phyloP scores from a whole-genome alignment of 2,113 vertebrate species.

The Cranoglanis bouderius region DNA sequence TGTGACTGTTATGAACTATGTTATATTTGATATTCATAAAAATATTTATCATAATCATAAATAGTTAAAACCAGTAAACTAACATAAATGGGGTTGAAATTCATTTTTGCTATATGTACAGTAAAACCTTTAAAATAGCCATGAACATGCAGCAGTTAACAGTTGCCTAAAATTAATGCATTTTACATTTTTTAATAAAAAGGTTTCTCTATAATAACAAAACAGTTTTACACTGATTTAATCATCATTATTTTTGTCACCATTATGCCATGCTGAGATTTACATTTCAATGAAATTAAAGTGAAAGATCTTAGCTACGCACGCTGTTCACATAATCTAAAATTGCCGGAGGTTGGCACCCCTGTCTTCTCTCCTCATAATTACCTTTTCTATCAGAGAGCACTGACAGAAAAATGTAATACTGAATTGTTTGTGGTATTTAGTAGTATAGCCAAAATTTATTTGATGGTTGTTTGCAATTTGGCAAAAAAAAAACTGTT shows the following conservation, averaged over 20 bases:
- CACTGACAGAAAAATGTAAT: neutral
- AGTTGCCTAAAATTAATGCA: neutral
- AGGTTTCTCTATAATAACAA: neutral
- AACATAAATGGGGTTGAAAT: neutral
- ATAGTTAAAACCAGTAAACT: neutral
- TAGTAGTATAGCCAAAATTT: neutral
- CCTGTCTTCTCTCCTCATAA: neutral
- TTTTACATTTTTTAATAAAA: neutral
- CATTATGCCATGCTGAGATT: neutral
- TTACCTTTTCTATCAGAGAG: neutral
- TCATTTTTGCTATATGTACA: neutral
- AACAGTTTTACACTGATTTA: neutral
- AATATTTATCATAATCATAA: neutral
- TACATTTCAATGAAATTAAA: neutral
- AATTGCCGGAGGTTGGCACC: neutral
- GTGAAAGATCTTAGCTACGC: neutral
- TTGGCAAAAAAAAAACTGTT: no score
- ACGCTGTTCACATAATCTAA: neutral
- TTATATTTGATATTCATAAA: neutral
- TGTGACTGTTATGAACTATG: neutral
- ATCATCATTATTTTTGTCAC: neutral
- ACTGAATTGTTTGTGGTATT: neutral
- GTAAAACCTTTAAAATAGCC: neutral
- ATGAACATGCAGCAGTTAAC: neutral
- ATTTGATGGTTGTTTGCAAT: neutral